Base-by-base conservation (phyloP, 30 jellyfish, hydroid and myxozoan genomes). In the Chironex yamaguchii region DNA sequence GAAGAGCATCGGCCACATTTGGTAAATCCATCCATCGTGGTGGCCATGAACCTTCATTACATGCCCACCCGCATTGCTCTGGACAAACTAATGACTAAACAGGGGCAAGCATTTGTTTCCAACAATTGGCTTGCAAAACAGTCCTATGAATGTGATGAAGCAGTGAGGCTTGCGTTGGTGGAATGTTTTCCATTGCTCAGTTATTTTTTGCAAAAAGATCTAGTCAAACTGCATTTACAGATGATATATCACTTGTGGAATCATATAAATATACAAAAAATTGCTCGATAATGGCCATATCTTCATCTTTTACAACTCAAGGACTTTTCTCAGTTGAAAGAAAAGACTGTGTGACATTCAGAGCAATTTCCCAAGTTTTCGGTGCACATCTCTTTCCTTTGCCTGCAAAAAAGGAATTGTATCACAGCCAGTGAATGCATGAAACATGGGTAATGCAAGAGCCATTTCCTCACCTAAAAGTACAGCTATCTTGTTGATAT, bases 381-480 rank as follows among this genome's bases (percentile, higher is more conserved):
- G n/a, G 4, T 27, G 80, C 80, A 23, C 69, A 58, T 11, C 29
- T 23, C 73, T 58, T 58, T 58, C 69, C 66, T 9, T 9, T 30
- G n/a, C 80, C 69, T 4, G 80, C 66, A 30, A 67, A 34, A 71
- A 71, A 71, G 32, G 84, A 71, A 71, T 76, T 71, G 75, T 33
- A 34, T 34, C 84, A 25, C 84, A 71, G 79, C 84, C 84, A 9
- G 84, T 71, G 25, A 29, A 34, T 14, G 84, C 79, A 34, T 71
- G 84, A 20, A 71, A 71, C 75, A 71, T 31, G 28, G 84, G 84
- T 9, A 71, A 26, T 29, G 84, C 84, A 14, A 30, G 76, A 28
- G 84, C 79, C 32, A n/a, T 71, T 26, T 33, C n/a, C 79, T 29
- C 3, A 9, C 84, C 84, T 28, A 66, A 66, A 66, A 66, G 64